Evolutionary conservation across 2,797 vertebrate genomes (phyloP), one percentile per base, ranked within the genome.

Genomic region (Lycodopsis pacificus): DNA sequence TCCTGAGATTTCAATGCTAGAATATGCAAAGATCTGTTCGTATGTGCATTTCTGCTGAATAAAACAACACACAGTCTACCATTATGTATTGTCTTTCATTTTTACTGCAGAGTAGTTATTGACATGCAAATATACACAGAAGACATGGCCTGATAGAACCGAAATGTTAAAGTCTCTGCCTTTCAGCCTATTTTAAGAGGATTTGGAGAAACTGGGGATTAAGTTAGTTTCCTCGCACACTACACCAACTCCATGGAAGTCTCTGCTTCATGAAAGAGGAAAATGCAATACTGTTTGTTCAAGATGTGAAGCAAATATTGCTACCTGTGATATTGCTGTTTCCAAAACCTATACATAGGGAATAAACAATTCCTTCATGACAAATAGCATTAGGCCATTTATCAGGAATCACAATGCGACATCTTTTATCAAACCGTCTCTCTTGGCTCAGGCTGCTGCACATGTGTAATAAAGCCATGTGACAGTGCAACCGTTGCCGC

Each of bases 181-280:
- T 87, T 86, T 71, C 56, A 73, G 71, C 44, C 77, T 70, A 64
- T 83, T 89, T 90, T 86, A 88, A 91, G 80, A 89, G 85, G 88
- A 92, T 88, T 87, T 81, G 64, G 85, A 84, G 81, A 88, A 89
- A 90, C 77, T 84, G 77, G 66, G 77, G 85, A 89, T 90, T 86
- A 88, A 48, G 71, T 81, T 72, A 36, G 64, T 76, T 84, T 63
- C 48, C 57, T 86, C 38, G 51, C 79, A 82, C 65, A 80, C 68
- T n/a, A 69, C 53, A 80, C 51, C 27, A 54, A 61, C 73, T 68
- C 48, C 62, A 63, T 9, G 13, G 30, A 68, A 74, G 59, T 62
- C 53, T 27, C 17, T 71, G 20, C 48, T 48, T 71, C 32, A 34
- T 65, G 54, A 67, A 77, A 65, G 77, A 69, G 6, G 6, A 63